Conservation (phyloP, 2,888 invertebrate species). For the Cerceris rybyensis region DNA sequence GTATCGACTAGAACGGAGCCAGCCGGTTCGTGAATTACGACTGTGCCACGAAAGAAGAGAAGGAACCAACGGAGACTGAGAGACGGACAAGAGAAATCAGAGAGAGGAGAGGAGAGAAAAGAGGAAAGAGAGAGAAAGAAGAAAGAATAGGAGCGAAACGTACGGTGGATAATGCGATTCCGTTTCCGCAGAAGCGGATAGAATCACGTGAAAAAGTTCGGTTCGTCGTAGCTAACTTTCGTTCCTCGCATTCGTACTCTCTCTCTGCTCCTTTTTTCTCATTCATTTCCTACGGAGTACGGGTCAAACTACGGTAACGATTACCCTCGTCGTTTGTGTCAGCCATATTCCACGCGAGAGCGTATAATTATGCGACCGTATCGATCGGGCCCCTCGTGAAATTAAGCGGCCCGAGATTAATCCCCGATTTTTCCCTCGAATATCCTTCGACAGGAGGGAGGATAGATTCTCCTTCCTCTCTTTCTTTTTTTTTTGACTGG, state of each 20-base stretch:
- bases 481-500: too few species aligned
- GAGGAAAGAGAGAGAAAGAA: conserved; percentile 1
- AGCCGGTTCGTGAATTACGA: conserved; percentile 48
- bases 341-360: conserved; percentile 16
- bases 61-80: conserved; percentile 2
- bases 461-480: too few species aligned
- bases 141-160: conserved; percentile 43
- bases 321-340: conserved; percentile 42
- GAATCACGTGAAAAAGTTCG: conserved; percentile 63
- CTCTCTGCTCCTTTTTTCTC: conserved; percentile 11
- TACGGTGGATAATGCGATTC: conserved; percentile 67
- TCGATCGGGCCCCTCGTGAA: not conserved
- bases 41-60: conserved; percentile 37
- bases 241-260: conserved; percentile 34
- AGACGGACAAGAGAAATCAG: not conserved
- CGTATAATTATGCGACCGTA: conserved; percentile 20
- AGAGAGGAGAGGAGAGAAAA: not conserved
- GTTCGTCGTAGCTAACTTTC: conserved; percentile 55
- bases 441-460: not conserved
- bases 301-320: conserved; percentile 47
- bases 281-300: conserved; percentile 32
- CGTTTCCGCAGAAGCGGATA: conserved; percentile 49
- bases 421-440: not conserved
- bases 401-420: too few species aligned
- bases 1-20: conserved; percentile 47